These are phyloP conservation scores for Bhutanitis thaidina DNA, from an alignment of 2,888 invertebrate species.

Conservation along the genomic window DNA sequence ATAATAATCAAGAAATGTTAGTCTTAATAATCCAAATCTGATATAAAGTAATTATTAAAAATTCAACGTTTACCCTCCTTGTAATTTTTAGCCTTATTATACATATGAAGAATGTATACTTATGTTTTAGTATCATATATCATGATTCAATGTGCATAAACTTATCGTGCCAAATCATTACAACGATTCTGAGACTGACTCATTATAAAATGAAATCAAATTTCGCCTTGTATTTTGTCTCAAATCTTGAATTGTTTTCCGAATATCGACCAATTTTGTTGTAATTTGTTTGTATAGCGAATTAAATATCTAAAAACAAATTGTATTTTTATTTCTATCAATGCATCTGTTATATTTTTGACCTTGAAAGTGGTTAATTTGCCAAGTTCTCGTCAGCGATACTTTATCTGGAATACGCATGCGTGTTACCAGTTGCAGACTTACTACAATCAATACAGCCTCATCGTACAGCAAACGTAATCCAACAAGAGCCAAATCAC, in stretches of 20 bases:
- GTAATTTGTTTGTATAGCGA: slow-evolving; percentile 47
- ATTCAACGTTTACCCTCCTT: not conserved
- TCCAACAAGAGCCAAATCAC: slow-evolving; percentile 44
- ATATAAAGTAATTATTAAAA: not conserved
- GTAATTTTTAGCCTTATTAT: not conserved
- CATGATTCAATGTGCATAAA: not conserved
- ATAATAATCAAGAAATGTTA: slow-evolving; percentile 26
- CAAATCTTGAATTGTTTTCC: slow-evolving; percentile 8
- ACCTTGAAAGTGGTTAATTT: slow-evolving; percentile 46
- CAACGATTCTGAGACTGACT: slow-evolving; percentile 73
- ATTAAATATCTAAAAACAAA: slow-evolving; percentile 35
- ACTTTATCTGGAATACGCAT: slow-evolving; percentile 48
- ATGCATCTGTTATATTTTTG: slow-evolving; percentile 32
- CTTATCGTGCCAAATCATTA: slow-evolving; percentile 49
- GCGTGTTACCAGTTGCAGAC: slow-evolving; percentile 39
- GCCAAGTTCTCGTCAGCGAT: slow-evolving; percentile 30
- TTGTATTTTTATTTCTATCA: slow-evolving; percentile 8
- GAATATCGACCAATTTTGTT: slow-evolving; percentile 45
- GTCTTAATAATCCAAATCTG: not conserved
- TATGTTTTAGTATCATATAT: slow-evolving; percentile 7
- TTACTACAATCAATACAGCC: slow-evolving; percentile 58
- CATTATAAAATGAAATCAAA: slow-evolving; percentile 58
- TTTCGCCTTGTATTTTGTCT: slow-evolving; percentile 64
- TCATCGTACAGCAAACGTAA: slow-evolving; percentile 40
- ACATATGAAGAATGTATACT: not conserved